Base-by-base conservation (phyloP, 2,113 vertebrate species). In the Tragelaphus strepsiceros region DNA sequence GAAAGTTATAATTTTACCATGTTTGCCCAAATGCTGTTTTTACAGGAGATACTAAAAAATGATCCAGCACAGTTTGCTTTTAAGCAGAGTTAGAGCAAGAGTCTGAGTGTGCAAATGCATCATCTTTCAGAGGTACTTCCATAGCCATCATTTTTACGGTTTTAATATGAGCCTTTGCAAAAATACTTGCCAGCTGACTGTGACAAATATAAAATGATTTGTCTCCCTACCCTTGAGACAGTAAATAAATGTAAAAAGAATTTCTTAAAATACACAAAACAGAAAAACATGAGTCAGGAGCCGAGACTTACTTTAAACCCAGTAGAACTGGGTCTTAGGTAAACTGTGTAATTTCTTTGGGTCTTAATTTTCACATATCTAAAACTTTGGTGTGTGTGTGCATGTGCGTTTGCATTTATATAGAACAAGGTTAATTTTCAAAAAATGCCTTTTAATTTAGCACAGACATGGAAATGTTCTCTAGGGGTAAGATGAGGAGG, bases 121-220 rank as follows among this genome's bases (percentile, higher is more conserved):
- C 80, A 62, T 46, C 80, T 77, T 95, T 88, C 64, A 88, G 81
- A 71, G n/a, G 9, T 39, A 81, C 61, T 77, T 56, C 26, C 58
- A 77, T 7, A 81, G 56, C 35, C 22, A 46, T 43, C 54, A 86
- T 32, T 88, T 77, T 85, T 58, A 91, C 0, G 2, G 49, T 91
- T 97, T 96, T 89, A 96, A 86, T 53, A 62, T 3, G 30, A 97
- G 95, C 35, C 30, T 92, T 74, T 93, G 17, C 30, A 94, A 91
- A 97, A 67, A 35, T 74, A 93, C 62, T 91, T 64, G 51, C 21
- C 53, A 81, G 82, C 24, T 95, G 46, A 88, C 64, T 61, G 61
- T 74, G 43, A 71, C 32, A 85, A 88, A 94, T n/a, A 67, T 56
- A 61, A 96, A 93, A 88, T 81, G 26, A 96, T 96, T n/a, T 49